phyloP scores from a whole-genome alignment of 2,888 invertebrate genomes.

The Netelia fuscicornis region DNA sequence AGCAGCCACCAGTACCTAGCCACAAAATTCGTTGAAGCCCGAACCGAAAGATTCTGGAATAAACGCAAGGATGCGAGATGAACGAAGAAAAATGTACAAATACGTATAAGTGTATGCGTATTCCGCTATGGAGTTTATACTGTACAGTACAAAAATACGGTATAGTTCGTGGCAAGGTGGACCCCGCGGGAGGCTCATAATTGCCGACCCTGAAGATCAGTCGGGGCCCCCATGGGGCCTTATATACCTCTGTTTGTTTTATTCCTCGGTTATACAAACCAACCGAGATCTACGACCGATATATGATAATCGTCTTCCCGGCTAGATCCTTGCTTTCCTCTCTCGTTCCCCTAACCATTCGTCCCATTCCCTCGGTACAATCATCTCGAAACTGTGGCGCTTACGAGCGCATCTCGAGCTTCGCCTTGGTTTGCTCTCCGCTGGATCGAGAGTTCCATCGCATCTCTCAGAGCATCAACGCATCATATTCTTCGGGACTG shows the following conservation, averaged over 20 bases:
- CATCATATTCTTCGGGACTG: conserved; percentile 25
- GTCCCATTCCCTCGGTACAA: conserved; percentile 55
- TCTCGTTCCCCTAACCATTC: conserved; percentile 39
- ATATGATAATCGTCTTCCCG: conserved; percentile 82
- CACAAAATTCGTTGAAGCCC: not conserved
- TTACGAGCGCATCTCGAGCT: conserved; percentile 30
- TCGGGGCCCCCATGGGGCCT: conserved; percentile 83
- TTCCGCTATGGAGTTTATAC: conserved; percentile 14
- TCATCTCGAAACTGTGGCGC: conserved; percentile 67
- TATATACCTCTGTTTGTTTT: conserved; percentile 83
- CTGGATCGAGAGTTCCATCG: conserved; percentile 20
- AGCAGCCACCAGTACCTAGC: not conserved
- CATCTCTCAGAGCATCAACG: conserved; percentile 45
- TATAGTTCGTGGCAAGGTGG: conserved; percentile 69
- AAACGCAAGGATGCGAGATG: conserved; percentile 11
- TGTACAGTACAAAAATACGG: conserved; percentile 22
- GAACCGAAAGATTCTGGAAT: not conserved
- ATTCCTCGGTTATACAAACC: conserved; percentile 85
- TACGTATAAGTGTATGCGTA: conserved; percentile 16
- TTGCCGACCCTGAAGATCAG: conserved; percentile 84
- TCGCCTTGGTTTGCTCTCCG: conserved; percentile 2
- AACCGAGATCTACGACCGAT: conserved; percentile 84
- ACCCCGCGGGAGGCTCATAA: conserved; percentile 84
- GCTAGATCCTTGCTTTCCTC: conserved; percentile 57
- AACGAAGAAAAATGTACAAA: conserved; percentile 20